Evolutionary conservation across 2,113 vertebrate genomes (phyloP).

Genomic region (Shinisaurus crocodilurus): DNA sequence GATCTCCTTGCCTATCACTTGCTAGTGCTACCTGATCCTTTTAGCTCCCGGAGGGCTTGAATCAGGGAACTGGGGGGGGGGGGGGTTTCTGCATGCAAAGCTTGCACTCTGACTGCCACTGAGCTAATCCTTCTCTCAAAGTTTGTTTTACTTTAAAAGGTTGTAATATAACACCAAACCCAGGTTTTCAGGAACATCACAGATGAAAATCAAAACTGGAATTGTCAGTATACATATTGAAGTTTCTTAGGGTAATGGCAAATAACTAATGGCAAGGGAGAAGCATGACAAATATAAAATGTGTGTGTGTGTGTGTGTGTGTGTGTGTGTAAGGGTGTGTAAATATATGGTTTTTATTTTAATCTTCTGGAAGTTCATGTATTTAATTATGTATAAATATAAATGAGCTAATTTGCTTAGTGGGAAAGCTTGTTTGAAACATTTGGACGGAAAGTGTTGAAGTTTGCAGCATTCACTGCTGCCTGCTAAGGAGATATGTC

Average conservation of each 20-base stretch:
- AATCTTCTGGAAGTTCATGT: background rate
- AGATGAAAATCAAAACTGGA: background rate
- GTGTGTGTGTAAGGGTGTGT: background rate
- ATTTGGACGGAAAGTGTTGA: background rate
- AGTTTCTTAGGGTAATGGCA: background rate
- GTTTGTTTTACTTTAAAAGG: background rate
- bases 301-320: background rate
- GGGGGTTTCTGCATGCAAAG: background rate
- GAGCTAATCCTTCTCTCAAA: no score
- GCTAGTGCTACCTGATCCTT: no score
- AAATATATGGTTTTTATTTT: background rate
- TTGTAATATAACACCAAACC: background rate
- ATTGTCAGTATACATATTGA: background rate
- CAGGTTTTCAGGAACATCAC: background rate
- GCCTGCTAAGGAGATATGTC: slow-evolving; percentile 18
- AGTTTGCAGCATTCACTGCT: background rate
- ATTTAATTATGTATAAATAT: background rate
- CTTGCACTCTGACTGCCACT: background rate
- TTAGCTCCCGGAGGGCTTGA: background rate
- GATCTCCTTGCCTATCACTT: no score
- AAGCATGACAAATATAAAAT: no score
- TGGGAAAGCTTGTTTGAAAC: slow-evolving; percentile 23
- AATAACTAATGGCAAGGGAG: background rate
- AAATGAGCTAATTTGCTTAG: background rate
- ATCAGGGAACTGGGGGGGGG: no score